Evolutionary conservation across 1,140 invertebrate genomes (phyloP), one percentile per base, ranked within the genome.

Genomic region (Drosophila albomicans): DNA sequence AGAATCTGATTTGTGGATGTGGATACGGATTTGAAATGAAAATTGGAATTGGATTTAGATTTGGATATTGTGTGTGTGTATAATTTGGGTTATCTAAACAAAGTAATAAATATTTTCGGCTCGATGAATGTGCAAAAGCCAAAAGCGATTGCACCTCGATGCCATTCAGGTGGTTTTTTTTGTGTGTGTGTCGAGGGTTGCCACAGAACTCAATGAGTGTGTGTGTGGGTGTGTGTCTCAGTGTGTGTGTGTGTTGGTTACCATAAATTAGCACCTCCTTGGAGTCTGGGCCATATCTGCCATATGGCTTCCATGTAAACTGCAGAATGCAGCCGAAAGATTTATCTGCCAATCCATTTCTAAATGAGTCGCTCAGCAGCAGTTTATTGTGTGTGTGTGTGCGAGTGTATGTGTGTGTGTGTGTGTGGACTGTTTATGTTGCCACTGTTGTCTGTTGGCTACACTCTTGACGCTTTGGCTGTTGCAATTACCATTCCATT

Each of bases 81-180:
- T 79, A 88, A 88, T 89, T 81, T 89, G 65, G 85, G 85, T 88
- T 85, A 88, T 35, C 78, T 82, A 88, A 88, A 88, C 85, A 88
- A 70, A 49, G 38, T 78, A 78, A 81, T 88, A 75, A 80, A 82
- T 84, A 82, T 76, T 69, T 78, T 62, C 16, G n/a, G 63, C 56
- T 41, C 52, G 62, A 71, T 78, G 65, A 73, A 61, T 75, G 82
- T 79, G 76, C 62, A 54, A 71, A 85, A 72, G 66, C 52, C 20
- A 28, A 56, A 75, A 66, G 45, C 63, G 43, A 82, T 38, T 38
- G 35, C 35, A 38, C 35, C 35, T 38, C 35, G 35, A 75, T 66
- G 80, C 79, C 80, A 82, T 25, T 43, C 20, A 13, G 35, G 28
- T 38, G 35, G 56, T 52, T 35, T 54, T 15, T 16, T 15, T 11